These are phyloP conservation scores for Apolygus lucorum DNA, from an alignment of 1,140 invertebrate genomes.

Conservation along the genomic window DNA sequence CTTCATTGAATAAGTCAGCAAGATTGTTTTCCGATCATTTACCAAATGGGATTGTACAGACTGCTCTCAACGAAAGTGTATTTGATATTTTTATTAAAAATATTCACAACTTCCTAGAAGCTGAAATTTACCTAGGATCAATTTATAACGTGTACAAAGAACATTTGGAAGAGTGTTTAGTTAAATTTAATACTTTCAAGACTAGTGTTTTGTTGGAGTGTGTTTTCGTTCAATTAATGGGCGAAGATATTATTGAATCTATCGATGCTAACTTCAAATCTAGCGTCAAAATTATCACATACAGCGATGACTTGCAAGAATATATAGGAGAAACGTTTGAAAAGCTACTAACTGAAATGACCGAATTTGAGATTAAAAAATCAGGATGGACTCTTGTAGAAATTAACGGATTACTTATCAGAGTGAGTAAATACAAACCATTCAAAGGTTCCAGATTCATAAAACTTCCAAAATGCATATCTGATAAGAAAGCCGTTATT, in stretches of 20 bases:
- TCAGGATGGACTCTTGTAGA: too few species aligned
- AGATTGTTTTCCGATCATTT: background rate
- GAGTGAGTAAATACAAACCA: too few species aligned
- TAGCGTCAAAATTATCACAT: background rate
- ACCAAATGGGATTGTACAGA: too few species aligned
- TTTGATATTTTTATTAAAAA: background rate
- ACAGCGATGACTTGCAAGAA: background rate
- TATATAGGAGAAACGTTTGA: constrained; percentile 33
- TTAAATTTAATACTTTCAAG: background rate
- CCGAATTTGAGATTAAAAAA: too few species aligned
- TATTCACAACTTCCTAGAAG: too few species aligned
- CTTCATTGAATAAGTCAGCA: background rate
- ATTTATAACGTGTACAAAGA: background rate
- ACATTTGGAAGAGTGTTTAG: background rate
- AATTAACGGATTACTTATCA: too few species aligned
- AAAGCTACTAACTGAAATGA: constrained; percentile 39
- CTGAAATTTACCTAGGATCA: background rate
- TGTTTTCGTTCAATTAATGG: background rate
- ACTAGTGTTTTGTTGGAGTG: background rate
- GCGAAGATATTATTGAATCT: background rate
- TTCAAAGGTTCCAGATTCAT: too few species aligned
- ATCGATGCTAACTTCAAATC: background rate
- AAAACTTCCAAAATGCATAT: too few species aligned
- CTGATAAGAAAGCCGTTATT: too few species aligned
- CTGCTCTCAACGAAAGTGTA: background rate